These are phyloP conservation scores for Apoda limacodes DNA, from an alignment of 2,888 invertebrate genomes.

Conservation along the genomic window DNA sequence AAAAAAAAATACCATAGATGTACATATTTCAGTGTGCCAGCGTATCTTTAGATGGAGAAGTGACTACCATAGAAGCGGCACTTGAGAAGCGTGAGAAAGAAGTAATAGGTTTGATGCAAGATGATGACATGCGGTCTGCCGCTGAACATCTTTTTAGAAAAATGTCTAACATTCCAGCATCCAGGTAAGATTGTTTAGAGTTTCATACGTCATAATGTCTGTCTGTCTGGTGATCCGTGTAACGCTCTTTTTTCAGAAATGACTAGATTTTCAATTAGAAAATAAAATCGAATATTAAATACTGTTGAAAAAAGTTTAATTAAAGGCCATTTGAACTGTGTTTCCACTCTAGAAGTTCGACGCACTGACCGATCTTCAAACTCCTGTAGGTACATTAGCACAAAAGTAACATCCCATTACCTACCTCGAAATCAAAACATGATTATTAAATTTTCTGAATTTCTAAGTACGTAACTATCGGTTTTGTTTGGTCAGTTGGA, in stretches of 20 bases:
- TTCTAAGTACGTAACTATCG: too few species aligned
- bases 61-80: slow-evolving; percentile 29
- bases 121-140: slow-evolving; percentile 42
- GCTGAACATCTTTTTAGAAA: slow-evolving; percentile 48
- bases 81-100: slow-evolving; percentile 47
- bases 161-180: slow-evolving; percentile 52
- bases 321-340: slow-evolving; percentile 10
- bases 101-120: slow-evolving; percentile 53
- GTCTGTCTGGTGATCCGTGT: too few species aligned
- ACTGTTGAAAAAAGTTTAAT: slow-evolving; percentile 11
- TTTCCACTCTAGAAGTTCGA: slow-evolving; percentile 2
- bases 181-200: slow-evolving; percentile 30
- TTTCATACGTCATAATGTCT: not conserved
- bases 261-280: not conserved
- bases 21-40: slow-evolving; percentile 58
- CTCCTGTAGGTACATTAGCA: too few species aligned
- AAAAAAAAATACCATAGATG: too few species aligned
- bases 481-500: too few species aligned
- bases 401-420: too few species aligned
- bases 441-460: too few species aligned
- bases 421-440: too few species aligned
- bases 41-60: slow-evolving; percentile 49
- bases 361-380: too few species aligned
- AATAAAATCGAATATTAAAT: slow-evolving; percentile 5
- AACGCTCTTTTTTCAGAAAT: not conserved